phyloP scores from a whole-genome alignment of 1,140 invertebrate genomes.

The Papilio polyxenes region DNA sequence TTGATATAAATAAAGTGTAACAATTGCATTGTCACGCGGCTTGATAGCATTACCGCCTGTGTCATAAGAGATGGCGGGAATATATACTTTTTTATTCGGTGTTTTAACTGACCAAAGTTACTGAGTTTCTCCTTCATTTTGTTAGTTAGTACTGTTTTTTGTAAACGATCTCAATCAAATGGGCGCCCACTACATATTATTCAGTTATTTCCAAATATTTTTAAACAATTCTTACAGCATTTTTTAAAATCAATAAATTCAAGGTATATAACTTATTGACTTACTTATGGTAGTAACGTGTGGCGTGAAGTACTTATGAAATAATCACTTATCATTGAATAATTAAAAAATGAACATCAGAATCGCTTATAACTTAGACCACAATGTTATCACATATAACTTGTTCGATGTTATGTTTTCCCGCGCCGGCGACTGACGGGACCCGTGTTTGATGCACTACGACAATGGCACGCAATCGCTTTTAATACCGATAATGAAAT shows the following conservation, averaged over 20 bases:
- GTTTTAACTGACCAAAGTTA: neutral
- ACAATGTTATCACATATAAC: constrained; percentile 34
- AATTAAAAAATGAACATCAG: neutral
- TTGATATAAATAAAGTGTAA: constrained; percentile 55
- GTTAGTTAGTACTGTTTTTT: no score
- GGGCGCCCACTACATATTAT: no score
- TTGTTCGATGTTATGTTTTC: constrained; percentile 43
- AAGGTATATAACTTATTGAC: no score
- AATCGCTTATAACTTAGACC: constrained; percentile 7
- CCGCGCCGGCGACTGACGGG: constrained; percentile 31
- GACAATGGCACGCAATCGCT: constrained; percentile 48
- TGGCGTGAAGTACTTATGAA: neutral
- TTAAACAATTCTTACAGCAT: no score
- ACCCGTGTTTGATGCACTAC: constrained; percentile 49
- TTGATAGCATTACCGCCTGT: constrained; percentile 29
- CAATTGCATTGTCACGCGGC: constrained; percentile 47
- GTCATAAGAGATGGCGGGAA: constrained; percentile 11
- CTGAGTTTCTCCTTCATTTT: neutral
- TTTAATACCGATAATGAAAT: constrained; percentile 46
- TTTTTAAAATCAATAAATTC: no score
- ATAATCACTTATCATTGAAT: neutral
- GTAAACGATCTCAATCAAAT: no score
- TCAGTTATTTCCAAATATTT: no score
- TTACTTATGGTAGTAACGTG: neutral
- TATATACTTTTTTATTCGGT: neutral